Percentiles rank a stretch among this genome's conserved stretches.
Conservation (phyloP, 1,140 invertebrate species). For the Drosophila sturtevanti region DNA sequence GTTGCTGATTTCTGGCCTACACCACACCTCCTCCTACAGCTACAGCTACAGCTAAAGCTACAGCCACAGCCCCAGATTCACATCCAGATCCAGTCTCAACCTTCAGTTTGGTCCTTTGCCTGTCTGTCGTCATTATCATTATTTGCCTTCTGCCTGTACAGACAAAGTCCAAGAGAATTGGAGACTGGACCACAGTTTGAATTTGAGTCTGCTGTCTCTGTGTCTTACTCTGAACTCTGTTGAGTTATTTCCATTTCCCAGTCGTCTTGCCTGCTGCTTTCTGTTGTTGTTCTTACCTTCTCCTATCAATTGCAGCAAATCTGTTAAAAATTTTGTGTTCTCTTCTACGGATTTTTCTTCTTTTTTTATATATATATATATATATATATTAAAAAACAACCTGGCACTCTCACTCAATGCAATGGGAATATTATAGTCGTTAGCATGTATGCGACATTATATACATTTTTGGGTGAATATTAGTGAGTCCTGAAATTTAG, state of each 20-base stretch:
- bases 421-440: neutral
- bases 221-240: slow-evolving; percentile 19
- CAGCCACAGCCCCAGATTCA: neutral
- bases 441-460: neutral
- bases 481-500: neutral
- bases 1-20: slow-evolving; percentile 75
- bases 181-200: slow-evolving; percentile 9
- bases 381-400: neutral
- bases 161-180: slow-evolving; percentile 24
- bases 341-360: neutral
- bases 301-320: slow-evolving; percentile 67
- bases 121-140: slow-evolving; percentile 77
- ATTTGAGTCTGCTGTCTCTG: slow-evolving; percentile 15
- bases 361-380: too few relatives aligned
- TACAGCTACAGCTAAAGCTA: neutral
- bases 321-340: slow-evolving; percentile 56
- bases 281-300: slow-evolving; percentile 1
- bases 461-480: too few relatives aligned
- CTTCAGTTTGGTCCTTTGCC: slow-evolving; percentile 31
- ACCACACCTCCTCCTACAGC: slow-evolving; percentile 60
- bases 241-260: slow-evolving; percentile 71
- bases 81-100: neutral
- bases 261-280: slow-evolving; percentile 20
- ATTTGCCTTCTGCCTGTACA: slow-evolving; percentile 36
- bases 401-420: neutral